Percentiles rank a stretch among this genome's conserved stretches.
Conservation (phyloP, 2,797 vertebrate species). For the Xerus rutilus region DNA sequence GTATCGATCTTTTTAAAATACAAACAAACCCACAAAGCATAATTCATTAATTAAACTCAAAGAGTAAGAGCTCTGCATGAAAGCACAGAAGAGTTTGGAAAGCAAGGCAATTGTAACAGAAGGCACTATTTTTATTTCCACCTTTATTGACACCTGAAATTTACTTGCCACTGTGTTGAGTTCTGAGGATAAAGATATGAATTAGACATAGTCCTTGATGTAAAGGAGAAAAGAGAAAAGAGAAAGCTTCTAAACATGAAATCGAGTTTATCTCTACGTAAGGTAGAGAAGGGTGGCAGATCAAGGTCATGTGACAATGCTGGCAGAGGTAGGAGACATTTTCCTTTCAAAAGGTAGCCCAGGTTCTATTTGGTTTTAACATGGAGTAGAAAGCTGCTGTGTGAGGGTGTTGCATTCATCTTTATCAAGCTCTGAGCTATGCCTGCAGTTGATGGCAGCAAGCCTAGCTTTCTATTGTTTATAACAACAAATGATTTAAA, state of each 20-base stretch:
- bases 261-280: background rate
- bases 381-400: background rate
- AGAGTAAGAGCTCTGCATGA: background rate
- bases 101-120: background rate
- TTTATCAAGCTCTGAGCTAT: slow-evolving; percentile 30
- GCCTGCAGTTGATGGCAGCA: background rate
- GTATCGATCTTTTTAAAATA: background rate
- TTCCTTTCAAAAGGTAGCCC: background rate
- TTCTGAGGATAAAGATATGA: background rate
- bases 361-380: background rate
- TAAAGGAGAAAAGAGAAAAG: background rate
- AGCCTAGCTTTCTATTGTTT: slow-evolving; percentile 68
- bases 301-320: background rate
- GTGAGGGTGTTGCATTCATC: background rate
- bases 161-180: background rate
- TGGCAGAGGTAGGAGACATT: background rate
- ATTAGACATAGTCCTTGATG: background rate
- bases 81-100: background rate
- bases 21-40: background rate
- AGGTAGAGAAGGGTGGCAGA: background rate
- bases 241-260: background rate
- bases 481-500: slow-evolving; percentile 70
- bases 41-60: background rate
- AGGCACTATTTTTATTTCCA: slow-evolving; percentile 32
- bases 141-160: background rate